Evolutionary conservation across 2,113 vertebrate genomes (phyloP).

Genomic region (Tachysurus fulvidraco): DNA sequence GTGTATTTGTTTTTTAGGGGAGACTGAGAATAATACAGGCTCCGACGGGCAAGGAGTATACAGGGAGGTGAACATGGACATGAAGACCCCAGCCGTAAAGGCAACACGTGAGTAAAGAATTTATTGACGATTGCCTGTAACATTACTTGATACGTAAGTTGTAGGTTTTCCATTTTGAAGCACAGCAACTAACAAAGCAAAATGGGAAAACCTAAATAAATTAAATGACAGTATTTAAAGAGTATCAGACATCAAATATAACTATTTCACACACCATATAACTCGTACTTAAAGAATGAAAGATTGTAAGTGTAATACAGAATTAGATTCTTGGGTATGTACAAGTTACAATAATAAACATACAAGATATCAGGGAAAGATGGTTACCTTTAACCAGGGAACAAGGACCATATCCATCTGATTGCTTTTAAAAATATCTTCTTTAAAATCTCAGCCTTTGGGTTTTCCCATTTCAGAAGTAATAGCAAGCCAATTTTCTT

Average conservation of each 20-base stretch:
- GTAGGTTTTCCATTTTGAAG: neutral
- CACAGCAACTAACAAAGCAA: neutral
- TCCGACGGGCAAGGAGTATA: conserved; percentile 69
- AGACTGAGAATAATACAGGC: conserved; percentile 73
- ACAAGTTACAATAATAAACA: neutral
- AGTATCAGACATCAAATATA: neutral
- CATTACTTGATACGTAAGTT: neutral
- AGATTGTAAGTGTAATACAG: neutral
- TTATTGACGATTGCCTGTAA: neutral
- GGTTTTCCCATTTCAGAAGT: neutral
- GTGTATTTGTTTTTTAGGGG: conserved; percentile 68
- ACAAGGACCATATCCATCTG: neutral
- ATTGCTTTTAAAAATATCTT: neutral
- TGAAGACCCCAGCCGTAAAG: conserved; percentile 79
- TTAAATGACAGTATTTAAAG: neutral
- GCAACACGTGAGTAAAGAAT: conserved; percentile 80
- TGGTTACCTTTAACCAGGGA: neutral
- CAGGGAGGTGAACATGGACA: conserved; percentile 66
- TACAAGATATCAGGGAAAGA: neutral
- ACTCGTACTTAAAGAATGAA: neutral
- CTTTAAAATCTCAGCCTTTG: neutral
- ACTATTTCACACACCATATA: neutral
- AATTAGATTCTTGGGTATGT: neutral
- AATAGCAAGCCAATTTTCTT: neutral
- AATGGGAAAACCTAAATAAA: neutral